Conservation (phyloP, 1,140 invertebrate species). For the Lordiphosa clarofinis region DNA sequence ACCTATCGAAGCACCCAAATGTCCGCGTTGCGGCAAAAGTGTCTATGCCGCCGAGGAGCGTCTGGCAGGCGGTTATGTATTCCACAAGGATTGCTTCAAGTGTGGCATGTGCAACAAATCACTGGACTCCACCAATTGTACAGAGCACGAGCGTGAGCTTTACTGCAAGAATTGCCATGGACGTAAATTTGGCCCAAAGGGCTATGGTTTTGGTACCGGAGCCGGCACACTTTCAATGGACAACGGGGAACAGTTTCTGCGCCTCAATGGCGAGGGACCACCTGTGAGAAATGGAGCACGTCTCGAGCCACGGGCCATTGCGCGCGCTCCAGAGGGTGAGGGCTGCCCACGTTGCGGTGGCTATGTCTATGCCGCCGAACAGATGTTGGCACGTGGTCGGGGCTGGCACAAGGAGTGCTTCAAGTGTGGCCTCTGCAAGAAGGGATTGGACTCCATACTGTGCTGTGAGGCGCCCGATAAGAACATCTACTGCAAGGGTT, state of each 20-base stretch:
- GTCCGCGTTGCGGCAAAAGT: slow-evolving; percentile 98
- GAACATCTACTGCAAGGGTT: slow-evolving; percentile 98
- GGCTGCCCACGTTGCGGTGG: slow-evolving; percentile 95
- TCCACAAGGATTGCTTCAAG: slow-evolving; percentile 99
- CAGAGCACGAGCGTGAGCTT: slow-evolving; percentile 96
- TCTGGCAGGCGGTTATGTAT: slow-evolving; percentile 97
- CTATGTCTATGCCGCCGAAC: slow-evolving; percentile 95
- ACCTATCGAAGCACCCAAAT: slow-evolving; percentile 96
- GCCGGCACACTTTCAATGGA: slow-evolving; percentile 99
- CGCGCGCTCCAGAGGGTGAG: slow-evolving; percentile 91
- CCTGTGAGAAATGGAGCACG: slow-evolving; percentile 66
- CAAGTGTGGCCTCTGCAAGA: slow-evolving; percentile 95
- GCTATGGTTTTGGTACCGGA: slow-evolving; percentile 98
- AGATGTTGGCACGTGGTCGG: slow-evolving; percentile 94
- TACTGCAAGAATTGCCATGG: slow-evolving; percentile 99
- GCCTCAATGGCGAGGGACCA: slow-evolving; percentile 66
- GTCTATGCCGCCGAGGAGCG: slow-evolving; percentile 99
- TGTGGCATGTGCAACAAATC: slow-evolving; percentile 98
- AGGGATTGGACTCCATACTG: slow-evolving; percentile 97
- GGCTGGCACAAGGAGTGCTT: slow-evolving; percentile 98
- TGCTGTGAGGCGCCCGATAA: slow-evolving; percentile 97
- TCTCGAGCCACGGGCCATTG: slow-evolving; percentile 86
- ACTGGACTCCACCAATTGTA: slow-evolving; percentile 98
- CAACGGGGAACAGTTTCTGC: slow-evolving; percentile 90
- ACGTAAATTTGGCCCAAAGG: slow-evolving; percentile 97